A percentile compares a stretch with the other conserved stretches of the same genome.
Evolutionary conservation across 2,113 vertebrate genomes (phyloP).

Genomic region (Nerophis ophidion): DNA sequence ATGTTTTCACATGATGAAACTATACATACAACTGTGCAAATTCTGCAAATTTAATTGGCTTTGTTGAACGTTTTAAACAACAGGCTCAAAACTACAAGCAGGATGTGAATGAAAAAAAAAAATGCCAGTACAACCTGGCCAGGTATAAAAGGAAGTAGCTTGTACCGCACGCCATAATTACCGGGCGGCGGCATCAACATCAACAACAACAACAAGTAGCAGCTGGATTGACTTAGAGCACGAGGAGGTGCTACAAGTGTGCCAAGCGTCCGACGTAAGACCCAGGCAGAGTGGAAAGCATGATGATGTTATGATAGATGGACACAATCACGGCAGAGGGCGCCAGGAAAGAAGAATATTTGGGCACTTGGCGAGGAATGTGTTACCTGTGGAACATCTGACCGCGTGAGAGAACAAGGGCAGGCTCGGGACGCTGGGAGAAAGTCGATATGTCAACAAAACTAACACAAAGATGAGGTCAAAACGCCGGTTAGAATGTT

Average conservation of each 20-base stretch:
- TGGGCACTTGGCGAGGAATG: conserved; percentile 48
- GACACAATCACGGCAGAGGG: conserved; percentile 45
- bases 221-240: neutral
- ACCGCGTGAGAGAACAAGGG: conserved; percentile 13
- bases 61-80: neutral
- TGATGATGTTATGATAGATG: conserved; percentile 58
- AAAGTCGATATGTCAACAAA: conserved; percentile 9
- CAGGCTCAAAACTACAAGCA: neutral
- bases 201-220: neutral
- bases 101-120: neutral
- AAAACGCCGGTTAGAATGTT: neutral
- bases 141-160: neutral
- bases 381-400: conserved; percentile 39
- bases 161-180: neutral
- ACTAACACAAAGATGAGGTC: neutral
- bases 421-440: neutral
- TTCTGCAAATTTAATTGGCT: neutral
- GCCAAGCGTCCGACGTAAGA: neutral
- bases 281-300: conserved; percentile 28
- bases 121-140: neutral
- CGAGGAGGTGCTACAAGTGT: neutral
- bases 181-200: neutral
- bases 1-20: neutral
- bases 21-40: neutral
- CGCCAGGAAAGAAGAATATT: conserved; percentile 55